Conservation (phyloP, 2,113 vertebrate genomes). For the Perognathus longimembris region DNA sequence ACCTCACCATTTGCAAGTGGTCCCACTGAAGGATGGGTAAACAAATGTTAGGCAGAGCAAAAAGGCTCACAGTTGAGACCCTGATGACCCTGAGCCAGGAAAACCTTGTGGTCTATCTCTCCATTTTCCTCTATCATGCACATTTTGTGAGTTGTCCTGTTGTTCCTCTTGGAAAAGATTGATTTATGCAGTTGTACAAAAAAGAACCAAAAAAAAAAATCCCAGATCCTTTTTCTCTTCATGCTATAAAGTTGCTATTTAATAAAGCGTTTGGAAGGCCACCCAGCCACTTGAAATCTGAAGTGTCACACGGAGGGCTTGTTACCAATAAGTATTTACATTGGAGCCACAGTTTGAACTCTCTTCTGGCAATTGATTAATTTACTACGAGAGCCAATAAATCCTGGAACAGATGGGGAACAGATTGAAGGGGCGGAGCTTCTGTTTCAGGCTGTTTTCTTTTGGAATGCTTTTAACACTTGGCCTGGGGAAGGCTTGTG, state of each 20-base stretch:
- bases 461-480: conserved; percentile 86
- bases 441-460: conserved; percentile 78
- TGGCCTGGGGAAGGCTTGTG: conserved; percentile 66
- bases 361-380: conserved; percentile 83
- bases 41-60: neutral
- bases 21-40: neutral
- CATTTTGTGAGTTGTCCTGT: conserved; percentile 46
- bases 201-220: conserved; percentile 36
- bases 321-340: conserved; percentile 82
- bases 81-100: neutral
- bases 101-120: neutral
- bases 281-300: conserved; percentile 82
- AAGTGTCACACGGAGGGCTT: conserved; percentile 78
- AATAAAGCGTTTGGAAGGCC: conserved; percentile 71
- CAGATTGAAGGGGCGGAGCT: conserved; percentile 81
- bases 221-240: conserved; percentile 64
- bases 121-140: neutral
- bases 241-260: conserved; percentile 74
- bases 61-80: neutral
- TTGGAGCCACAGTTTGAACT: conserved; percentile 66
- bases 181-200: conserved; percentile 71
- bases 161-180: conserved; percentile 74
- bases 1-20: neutral
- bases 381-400: conserved; percentile 82
- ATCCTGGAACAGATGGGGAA: conserved; percentile 80